These are phyloP conservation scores for Bombus superbus DNA, from an alignment of 1,140 invertebrate species.

Conservation along the genomic window DNA sequence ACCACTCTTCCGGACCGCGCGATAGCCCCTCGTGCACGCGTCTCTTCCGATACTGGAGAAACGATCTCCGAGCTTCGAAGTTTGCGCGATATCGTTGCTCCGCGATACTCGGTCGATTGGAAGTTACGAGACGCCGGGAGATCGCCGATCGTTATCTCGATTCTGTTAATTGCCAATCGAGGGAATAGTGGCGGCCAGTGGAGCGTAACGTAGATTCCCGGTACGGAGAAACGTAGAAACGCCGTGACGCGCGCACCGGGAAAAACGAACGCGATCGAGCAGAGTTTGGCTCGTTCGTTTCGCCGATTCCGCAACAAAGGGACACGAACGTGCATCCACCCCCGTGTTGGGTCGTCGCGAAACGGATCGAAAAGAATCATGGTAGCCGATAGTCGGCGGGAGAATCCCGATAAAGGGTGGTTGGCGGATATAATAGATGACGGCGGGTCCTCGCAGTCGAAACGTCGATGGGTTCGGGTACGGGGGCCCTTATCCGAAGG, in stretches of 20 bases:
- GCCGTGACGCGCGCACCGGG: rapidly evolving
- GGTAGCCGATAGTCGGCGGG: slow-evolving; percentile 60
- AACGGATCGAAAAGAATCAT: slow-evolving; percentile 33
- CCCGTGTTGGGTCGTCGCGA: slow-evolving; percentile 19
- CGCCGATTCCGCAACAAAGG: slow-evolving; percentile 6
- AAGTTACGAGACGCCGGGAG: too few relatives aligned
- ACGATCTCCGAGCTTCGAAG: too few relatives aligned
- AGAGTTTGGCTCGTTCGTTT: background rate
- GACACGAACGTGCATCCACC: slow-evolving; percentile 9
- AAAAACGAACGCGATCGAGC: background rate
- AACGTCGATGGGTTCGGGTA: slow-evolving; percentile 66
- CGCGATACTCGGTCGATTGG: too few relatives aligned
- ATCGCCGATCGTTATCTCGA: too few relatives aligned
- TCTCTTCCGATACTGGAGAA: too few relatives aligned
- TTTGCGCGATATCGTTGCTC: too few relatives aligned
- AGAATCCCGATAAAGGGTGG: slow-evolving; percentile 61
- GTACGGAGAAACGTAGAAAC: too few relatives aligned
- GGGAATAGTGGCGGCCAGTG: too few relatives aligned
- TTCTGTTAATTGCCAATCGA: too few relatives aligned
- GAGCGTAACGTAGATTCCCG: too few relatives aligned
- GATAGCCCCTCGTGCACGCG: too few relatives aligned
- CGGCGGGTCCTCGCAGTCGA: slow-evolving; percentile 66
- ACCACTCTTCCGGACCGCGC: too few relatives aligned
- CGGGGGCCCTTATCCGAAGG: slow-evolving; percentile 75
- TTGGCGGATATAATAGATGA: slow-evolving; percentile 76